Conservation (phyloP, 37 sponge, comb jelly and placozoan genomes). For the Trichoplax adhaerens region DNA sequence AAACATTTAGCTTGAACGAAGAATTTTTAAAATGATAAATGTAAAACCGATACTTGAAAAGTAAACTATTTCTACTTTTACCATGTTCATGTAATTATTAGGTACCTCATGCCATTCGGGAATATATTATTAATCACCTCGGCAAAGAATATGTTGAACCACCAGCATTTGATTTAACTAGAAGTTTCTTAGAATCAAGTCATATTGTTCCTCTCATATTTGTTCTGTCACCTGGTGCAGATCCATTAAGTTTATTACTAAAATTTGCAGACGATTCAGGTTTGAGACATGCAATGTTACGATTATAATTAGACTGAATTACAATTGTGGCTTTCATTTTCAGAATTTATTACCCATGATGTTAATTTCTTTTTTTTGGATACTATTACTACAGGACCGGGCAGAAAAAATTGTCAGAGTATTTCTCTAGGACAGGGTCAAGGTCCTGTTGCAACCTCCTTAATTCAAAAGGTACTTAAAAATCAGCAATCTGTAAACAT, state of each 20-base stretch:
- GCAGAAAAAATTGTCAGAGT: conserved; percentile 9
- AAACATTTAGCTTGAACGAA: no score
- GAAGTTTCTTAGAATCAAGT: conserved; percentile 20
- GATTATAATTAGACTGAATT: no score
- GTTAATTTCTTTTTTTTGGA: no score
- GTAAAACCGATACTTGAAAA: no score
- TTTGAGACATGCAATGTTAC: not conserved
- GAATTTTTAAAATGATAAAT: no score
- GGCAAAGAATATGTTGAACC: conserved; percentile 7
- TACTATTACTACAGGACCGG: not conserved
- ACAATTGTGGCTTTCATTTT: no score
- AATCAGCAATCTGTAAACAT: no score
- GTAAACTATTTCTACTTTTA: no score
- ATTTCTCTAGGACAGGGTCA: conserved; percentile 43
- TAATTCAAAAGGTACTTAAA: conserved; percentile 12
- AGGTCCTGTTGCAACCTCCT: conserved; percentile 33
- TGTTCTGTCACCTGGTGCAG: conserved; percentile 33
- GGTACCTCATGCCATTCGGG: conserved; percentile 10
- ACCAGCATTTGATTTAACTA: conserved; percentile 27
- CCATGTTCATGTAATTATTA: not conserved
- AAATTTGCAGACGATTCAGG: conserved; percentile 28
- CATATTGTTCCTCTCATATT: conserved; percentile 28
- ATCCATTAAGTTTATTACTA: conserved; percentile 25
- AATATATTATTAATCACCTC: no score
- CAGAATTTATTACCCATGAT: no score